Conservation (phyloP, 2,888 invertebrate species). For the Xestia rhomboidea region DNA sequence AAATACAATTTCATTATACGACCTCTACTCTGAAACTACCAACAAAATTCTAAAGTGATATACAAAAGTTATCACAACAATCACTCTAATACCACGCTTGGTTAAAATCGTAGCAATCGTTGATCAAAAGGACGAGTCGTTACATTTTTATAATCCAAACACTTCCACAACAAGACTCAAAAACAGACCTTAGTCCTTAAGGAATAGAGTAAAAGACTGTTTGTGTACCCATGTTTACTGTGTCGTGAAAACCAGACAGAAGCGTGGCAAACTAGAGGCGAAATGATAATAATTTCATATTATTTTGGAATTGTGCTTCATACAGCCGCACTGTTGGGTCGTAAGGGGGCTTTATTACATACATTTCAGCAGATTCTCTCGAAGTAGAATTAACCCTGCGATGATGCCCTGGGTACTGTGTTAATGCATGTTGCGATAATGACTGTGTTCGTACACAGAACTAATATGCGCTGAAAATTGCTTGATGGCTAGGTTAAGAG, state of each 20-base stretch:
- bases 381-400: constrained; percentile 65
- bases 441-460: constrained; percentile 42
- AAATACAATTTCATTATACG: constrained; percentile 5
- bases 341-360: constrained; percentile 69
- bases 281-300: constrained; percentile 71
- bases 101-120: constrained; percentile 58
- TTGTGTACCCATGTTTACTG: constrained; percentile 54
- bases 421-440: constrained; percentile 63
- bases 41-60: constrained; percentile 48
- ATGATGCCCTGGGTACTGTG: constrained; percentile 61
- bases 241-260: constrained; percentile 65
- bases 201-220: constrained; percentile 40
- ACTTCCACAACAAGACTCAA: constrained; percentile 24
- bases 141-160: constrained; percentile 63
- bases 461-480: constrained; percentile 54
- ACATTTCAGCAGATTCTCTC: constrained; percentile 69
- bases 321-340: constrained; percentile 62
- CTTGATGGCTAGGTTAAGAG: constrained; percentile 37
- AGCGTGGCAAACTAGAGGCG: constrained; percentile 59
- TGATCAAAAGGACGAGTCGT: constrained; percentile 62
- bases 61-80: constrained; percentile 52
- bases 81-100: constrained; percentile 58
- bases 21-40: neutral
- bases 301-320: constrained; percentile 70
- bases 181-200: constrained; percentile 27